phyloP scores from a whole-genome alignment of 2,113 vertebrate genomes.

The Larimichthys crocea region DNA sequence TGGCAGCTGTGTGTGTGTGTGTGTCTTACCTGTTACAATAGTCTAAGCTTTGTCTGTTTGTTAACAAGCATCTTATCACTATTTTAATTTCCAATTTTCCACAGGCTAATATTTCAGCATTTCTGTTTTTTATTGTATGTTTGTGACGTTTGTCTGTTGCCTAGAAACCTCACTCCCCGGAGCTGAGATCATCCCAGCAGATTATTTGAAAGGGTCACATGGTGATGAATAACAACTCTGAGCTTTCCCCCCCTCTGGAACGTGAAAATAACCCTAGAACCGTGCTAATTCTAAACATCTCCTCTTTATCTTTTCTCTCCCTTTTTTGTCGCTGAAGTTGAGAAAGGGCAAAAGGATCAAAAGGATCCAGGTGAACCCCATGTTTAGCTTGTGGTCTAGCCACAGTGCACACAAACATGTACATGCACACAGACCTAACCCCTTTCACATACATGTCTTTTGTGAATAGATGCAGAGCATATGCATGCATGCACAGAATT shows the following conservation, averaged over 20 bases:
- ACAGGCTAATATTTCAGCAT: conserved; percentile 86
- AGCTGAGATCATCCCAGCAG: conserved; percentile 71
- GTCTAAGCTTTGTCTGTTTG: conserved; percentile 77
- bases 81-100: conserved; percentile 81
- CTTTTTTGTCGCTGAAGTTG: conserved; percentile 92
- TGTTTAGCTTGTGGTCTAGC: conserved; percentile 94
- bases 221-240: conserved; percentile 57
- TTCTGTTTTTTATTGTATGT: conserved; percentile 71
- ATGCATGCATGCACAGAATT: conserved; percentile 49
- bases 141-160: conserved; percentile 75
- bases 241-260: conserved; percentile 28
- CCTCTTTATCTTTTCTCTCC: conserved; percentile 91
- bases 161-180: conserved; percentile 62
- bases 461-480: conserved; percentile 36
- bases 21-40: conserved; percentile 61
- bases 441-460: conserved; percentile 17
- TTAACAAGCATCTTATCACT: conserved; percentile 79
- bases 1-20: conserved; percentile 70
- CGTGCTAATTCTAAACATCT: conserved; percentile 92
- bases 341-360: conserved; percentile 92
- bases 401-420: conserved; percentile 56
- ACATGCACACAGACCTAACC: conserved; percentile 4
- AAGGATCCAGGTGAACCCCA: conserved; percentile 99
- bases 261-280: conserved; percentile 63
- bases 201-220: conserved; percentile 68